Conservation (phyloP, 1,140 invertebrate species). For the Epicauta chinensis region DNA sequence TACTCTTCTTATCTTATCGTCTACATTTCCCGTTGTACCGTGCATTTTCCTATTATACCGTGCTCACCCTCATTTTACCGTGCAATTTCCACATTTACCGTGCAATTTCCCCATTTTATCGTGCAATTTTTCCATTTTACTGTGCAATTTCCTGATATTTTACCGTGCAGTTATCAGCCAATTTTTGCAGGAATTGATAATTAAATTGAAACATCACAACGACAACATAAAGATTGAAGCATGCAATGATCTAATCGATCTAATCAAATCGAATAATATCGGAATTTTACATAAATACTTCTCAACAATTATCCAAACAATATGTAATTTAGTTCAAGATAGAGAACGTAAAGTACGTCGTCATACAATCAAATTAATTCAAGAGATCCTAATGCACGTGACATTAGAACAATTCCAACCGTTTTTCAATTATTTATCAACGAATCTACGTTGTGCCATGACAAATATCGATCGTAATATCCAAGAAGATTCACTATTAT, state of each 20-base stretch:
- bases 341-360: conserved; percentile 62
- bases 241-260: conserved; percentile 62
- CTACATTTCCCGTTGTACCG: too few relatives aligned
- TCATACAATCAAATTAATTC: conserved; percentile 61
- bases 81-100: too few relatives aligned
- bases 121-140: too few relatives aligned
- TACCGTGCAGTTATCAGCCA: neutral
- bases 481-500: conserved; percentile 71
- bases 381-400: conserved; percentile 51
- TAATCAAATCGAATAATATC: conserved; percentile 51
- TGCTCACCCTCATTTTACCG: too few relatives aligned
- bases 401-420: conserved; percentile 48
- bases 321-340: conserved; percentile 64
- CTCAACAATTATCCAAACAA: conserved; percentile 58
- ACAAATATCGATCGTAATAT: conserved; percentile 74
- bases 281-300: conserved; percentile 54
- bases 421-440: conserved; percentile 66
- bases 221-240: conserved; percentile 61
- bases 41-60: too few relatives aligned
- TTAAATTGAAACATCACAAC: conserved; percentile 72
- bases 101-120: too few relatives aligned
- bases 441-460: conserved; percentile 79
- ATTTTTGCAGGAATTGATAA: conserved; percentile 57
- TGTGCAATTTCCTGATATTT: too few relatives aligned
- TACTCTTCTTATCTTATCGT: too few relatives aligned